Conservation (phyloP, 2,113 vertebrate species). For the Ondatra zibethicus region DNA sequence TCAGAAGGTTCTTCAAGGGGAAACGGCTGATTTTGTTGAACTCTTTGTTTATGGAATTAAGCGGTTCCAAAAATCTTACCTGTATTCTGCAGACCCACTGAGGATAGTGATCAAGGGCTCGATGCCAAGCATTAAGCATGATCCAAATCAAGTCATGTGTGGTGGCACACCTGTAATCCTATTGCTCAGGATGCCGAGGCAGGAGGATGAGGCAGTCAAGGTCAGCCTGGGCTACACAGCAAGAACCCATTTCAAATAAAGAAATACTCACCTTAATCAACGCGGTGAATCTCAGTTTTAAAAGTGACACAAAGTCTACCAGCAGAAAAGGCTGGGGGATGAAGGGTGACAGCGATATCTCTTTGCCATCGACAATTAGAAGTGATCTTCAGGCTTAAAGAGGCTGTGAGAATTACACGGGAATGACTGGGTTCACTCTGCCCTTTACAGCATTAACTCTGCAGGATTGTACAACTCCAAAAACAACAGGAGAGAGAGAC, state of each 20-base stretch:
- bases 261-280: not conserved
- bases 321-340: not conserved
- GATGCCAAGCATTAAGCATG: not conserved
- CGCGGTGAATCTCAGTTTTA: not conserved
- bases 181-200: too few relatives aligned
- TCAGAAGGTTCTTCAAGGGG: not conserved
- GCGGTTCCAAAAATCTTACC: constrained; percentile 15
- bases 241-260: not conserved
- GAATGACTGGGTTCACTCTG: constrained; percentile 46
- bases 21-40: not conserved
- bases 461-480: constrained; percentile 66
- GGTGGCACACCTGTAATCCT: not conserved
- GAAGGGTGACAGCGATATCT: not conserved
- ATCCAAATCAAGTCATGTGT: not conserved
- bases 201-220: not conserved
- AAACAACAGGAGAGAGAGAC: constrained; percentile 69
- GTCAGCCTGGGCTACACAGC: not conserved
- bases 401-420: constrained; percentile 33
- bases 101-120: not conserved
- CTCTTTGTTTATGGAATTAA: not conserved
- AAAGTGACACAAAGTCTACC: not conserved
- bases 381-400: constrained; percentile 39
- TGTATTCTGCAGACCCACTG: not conserved
- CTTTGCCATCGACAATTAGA: constrained; percentile 52
- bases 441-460: constrained; percentile 65